Conservation (phyloP, 2,888 invertebrate species). For the Ectemnius cavifrons region DNA sequence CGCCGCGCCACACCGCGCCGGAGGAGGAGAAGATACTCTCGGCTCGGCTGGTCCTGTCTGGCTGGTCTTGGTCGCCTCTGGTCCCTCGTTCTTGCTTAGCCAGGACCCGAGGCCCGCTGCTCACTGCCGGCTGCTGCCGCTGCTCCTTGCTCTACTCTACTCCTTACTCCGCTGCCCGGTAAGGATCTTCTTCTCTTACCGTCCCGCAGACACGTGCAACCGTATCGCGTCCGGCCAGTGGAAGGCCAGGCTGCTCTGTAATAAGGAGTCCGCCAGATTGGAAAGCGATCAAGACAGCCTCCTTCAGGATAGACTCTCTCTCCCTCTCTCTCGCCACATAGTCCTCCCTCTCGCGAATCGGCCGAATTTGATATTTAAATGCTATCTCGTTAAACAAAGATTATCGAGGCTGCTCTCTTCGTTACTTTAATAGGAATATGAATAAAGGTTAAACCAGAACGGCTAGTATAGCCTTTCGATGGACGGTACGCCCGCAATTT, state of each 20-base stretch:
- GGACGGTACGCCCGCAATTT: slow-evolving; percentile 23
- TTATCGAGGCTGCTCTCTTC: slow-evolving; percentile 34
- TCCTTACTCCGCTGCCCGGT: slow-evolving; percentile 29
- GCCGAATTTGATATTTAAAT: slow-evolving; percentile 55
- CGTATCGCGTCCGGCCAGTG: slow-evolving; percentile 33
- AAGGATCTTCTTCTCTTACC: slow-evolving; percentile 50
- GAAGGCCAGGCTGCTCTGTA: slow-evolving; percentile 47
- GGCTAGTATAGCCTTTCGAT: neutral
- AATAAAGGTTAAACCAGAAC: slow-evolving; percentile 4
- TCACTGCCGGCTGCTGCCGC: slow-evolving; percentile 47
- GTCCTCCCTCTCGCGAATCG: slow-evolving; percentile 15
- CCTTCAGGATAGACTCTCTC: slow-evolving; percentile 16
- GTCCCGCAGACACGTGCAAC: slow-evolving; percentile 52
- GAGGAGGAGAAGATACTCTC: slow-evolving; percentile 2
- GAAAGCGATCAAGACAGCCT: slow-evolving; percentile 56
- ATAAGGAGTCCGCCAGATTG: slow-evolving; percentile 62
- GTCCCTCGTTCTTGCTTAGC: slow-evolving; percentile 47
- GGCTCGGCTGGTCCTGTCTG: slow-evolving; percentile 24
- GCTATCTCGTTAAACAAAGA: slow-evolving; percentile 51
- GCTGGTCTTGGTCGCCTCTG: slow-evolving; percentile 10
- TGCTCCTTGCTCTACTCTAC: too few species aligned
- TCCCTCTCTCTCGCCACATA: neutral
- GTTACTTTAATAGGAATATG: slow-evolving; percentile 25
- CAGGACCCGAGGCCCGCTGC: slow-evolving; percentile 54
- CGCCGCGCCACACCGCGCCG: neutral